Evolutionary conservation across 37 sponge, comb jelly and placozoan genomes (phyloP), one percentile per base, ranked within the genome.

Genomic region (Ianthella basta): DNA sequence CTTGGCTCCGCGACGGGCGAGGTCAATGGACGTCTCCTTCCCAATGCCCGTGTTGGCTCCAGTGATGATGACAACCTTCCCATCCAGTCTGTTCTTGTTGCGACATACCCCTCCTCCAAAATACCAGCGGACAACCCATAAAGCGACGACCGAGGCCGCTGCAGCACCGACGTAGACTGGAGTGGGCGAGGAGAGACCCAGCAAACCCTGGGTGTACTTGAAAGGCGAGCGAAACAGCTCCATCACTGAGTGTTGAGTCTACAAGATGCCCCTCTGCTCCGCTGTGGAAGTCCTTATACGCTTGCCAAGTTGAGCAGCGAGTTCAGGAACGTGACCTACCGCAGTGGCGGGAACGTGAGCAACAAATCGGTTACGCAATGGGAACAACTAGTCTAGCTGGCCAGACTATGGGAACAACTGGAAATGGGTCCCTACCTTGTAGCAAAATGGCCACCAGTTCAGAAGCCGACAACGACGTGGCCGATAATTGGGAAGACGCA

Each of bases 41-140:
- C 92, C 92, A 0, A 91, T 88, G 0, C 92, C 92, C 5, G 85
- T 88, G 82, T 97, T 97, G 0, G 88, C 93, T 21, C 98, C 98
- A 29, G 98, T 97, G 23, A 97, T 83, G 20, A 97, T 78, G 67
- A 91, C 92, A 0, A 90, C 91, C 73, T 93, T 96, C 56, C 94
- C 94, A 39, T 91, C 88, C 70, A 96, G 38, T 12, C 92, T 60
- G 10, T 35, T 73, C 41, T 69, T 86, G 55, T 92, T 91, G 36
- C 30, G 33, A 50, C 94, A 94, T 35, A 59, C 37, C 0, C 81
- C 84, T 20, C 92, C 94, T 25, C 24, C 21, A 40, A 75, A 50
- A 14, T 75, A 75, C n/a, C 24, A 39, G 38, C 78, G 32, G 1
- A 75, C 10, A 21, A 75, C 53, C 54, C 54, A 75, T 18, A 75